phyloP scores from a whole-genome alignment of 2,888 invertebrate species.

The Neoitamus cyanurus region DNA sequence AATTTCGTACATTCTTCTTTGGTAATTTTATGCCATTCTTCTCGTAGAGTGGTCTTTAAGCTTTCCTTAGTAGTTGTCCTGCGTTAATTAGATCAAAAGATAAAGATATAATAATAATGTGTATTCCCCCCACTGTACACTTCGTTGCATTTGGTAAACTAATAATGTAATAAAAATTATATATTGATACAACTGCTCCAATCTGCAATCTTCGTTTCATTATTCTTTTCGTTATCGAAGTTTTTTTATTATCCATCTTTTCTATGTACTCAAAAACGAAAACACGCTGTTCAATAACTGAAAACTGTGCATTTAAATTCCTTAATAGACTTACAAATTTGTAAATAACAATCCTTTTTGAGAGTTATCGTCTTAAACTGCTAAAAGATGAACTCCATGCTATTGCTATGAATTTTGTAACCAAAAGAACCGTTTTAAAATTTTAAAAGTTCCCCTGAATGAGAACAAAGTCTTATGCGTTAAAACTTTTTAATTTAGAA shows the following conservation, averaged over 20 bases:
- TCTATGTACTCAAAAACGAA: not conserved
- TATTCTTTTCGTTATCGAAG: not conserved
- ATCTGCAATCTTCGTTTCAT: not conserved
- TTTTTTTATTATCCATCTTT: not conserved
- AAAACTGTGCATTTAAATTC: not conserved
- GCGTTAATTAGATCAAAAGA: too few species aligned
- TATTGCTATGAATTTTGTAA: not conserved
- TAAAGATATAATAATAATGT: too few species aligned
- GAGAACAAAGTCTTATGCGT: not conserved
- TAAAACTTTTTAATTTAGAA: slow-evolving; percentile 3
- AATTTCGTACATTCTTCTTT: too few species aligned
- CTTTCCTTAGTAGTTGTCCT: too few species aligned
- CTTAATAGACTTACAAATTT: not conserved
- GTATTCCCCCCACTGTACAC: too few species aligned
- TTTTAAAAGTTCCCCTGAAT: not conserved
- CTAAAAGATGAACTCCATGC: not conserved
- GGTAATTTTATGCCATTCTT: too few species aligned
- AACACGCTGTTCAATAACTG: not conserved
- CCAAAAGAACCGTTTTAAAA: not conserved
- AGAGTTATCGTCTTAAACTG: not conserved
- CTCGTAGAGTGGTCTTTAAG: too few species aligned
- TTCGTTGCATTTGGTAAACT: too few species aligned
- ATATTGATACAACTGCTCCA: too few species aligned
- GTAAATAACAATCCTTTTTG: not conserved
- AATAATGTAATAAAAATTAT: too few species aligned